These are phyloP conservation scores for Chrysolina oricalcia DNA, from an alignment of 2,888 invertebrate genomes.

Conservation along the genomic window DNA sequence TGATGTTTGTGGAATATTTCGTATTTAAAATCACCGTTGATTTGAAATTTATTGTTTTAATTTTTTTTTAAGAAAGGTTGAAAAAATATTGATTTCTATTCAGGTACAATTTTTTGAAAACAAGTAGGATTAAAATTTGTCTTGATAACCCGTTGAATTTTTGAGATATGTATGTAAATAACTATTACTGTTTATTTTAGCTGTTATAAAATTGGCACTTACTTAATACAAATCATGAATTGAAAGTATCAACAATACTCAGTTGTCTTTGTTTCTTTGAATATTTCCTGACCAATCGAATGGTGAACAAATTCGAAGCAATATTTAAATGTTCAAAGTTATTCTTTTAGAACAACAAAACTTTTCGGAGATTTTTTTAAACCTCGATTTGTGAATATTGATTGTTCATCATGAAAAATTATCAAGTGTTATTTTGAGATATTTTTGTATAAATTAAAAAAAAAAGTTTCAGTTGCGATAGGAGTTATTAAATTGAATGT, in stretches of 20 bases:
- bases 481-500: background rate
- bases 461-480: constrained; percentile 35
- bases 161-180: constrained; percentile 15
- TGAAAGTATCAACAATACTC: constrained; percentile 48
- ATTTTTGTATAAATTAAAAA: constrained; percentile 51
- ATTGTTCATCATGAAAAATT: constrained; percentile 53
- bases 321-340: constrained; percentile 52
- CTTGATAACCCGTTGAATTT: background rate
- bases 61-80: too few species aligned
- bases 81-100: too few species aligned
- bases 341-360: background rate
- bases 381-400: constrained; percentile 45
- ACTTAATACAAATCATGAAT: constrained; percentile 41
- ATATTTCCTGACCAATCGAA: constrained; percentile 47
- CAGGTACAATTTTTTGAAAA: too few species aligned
- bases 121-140: background rate
- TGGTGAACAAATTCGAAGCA: constrained; percentile 55
- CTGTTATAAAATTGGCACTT: constrained; percentile 40
- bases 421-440: constrained; percentile 31
- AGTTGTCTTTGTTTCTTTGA: constrained; percentile 33
- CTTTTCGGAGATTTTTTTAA: constrained; percentile 34
- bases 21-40: too few species aligned
- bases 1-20: too few species aligned
- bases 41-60: too few species aligned
- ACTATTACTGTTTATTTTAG: background rate